Base-by-base conservation (phyloP, 1,140 invertebrate genomes). In the Doryteuthis pealeii region DNA sequence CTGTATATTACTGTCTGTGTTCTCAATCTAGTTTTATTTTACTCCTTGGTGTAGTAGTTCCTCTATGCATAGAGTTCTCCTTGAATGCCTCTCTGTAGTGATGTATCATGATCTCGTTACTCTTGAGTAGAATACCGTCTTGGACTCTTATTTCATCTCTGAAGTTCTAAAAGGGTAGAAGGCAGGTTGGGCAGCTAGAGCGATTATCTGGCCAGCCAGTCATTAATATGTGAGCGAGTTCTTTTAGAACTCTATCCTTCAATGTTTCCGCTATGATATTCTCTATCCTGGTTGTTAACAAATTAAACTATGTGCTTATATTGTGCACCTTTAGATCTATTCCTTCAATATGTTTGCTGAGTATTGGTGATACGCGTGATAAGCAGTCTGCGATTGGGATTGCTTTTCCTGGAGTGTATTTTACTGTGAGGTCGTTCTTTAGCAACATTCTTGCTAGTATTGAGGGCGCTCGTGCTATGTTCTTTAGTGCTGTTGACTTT, bases 381-480 rank as follows among this genome's bases (percentile, higher is more conserved):
- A 81, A 58, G 1, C 76, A 69, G 35, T 82, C 81, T n/a, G 81
- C 78, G 0, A 82, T 26, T 4, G 74, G 72, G 14, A 74, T 77
- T 6, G 40, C 22, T 26, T 77, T 83, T 22, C 77, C 78, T 33
- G 75, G 78, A 5, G 70, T 74, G 54, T 78, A 77, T 43, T 73
- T 31, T 45, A 82, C 71, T 15, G 70, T 67, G 3, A 90, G 71
- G 30, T 85, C 70, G 28, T 78, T 31, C 33, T 54, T 49, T 22
- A 78, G 62, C 35, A 81, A 71, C 75, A 80, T 78, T 54, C 79
- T 45, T 35, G 79, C 79, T n/a, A 82, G 68, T 66, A 76, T 66
- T n/a, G 77, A 67, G 15, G 74, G 73, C 12, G 77, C 74, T 14
- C 26, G 74, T 10, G 66, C 28, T 65, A 82, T 32, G 12, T 70